Base-by-base conservation (phyloP, 2,797 vertebrate genomes). In the Lepus oiostolus region DNA sequence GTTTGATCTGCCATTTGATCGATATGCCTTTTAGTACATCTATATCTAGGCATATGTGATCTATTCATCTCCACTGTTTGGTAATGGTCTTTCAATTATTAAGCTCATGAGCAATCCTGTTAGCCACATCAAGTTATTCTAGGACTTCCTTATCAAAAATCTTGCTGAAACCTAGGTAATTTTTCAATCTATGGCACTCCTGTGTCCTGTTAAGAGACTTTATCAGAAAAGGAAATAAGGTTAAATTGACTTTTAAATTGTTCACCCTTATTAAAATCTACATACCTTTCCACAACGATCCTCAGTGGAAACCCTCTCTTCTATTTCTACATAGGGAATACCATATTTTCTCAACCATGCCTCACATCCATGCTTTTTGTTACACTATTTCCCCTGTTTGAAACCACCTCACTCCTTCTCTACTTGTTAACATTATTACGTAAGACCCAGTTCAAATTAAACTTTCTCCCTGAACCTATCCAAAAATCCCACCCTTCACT, bases 351-450 rank as follows among this genome's bases (percentile, higher is more conserved):
- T 30, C 52, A 86, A 32, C 7, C 90, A 32, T 54, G 32, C 28
- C 13, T 86, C 60, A 54, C 32, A 79, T 38, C 4, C 52, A 52
- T 85, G 50, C 1, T 19, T 54, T 90, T 85, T 67, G 24, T 82
- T 52, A 81, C 21, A 75, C 4, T 67, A 4, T 60, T 74, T 19
- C 35, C 12, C 52, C 22, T 5, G 24, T 35, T 42, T 89, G 63
- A 85, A 58, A 74, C 50, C 71, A 71, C 10, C 30, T 54, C 91
- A 16, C 65, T 30, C 21, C 30, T 79, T 90, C 67, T 92, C 38
- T 30, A 86, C 38, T 85, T 75, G 42, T 52, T 68, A 75, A 85
- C 21, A 26, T 90, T 80, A 92, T 65, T 88, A 71, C 87, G 75
- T 47, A 80, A 80, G 35, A 85, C 63, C 16, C 19, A 50, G 7